These are phyloP conservation scores for Ptychadena robeensis DNA, from an alignment of 2,797 vertebrate species.

Conservation along the genomic window DNA sequence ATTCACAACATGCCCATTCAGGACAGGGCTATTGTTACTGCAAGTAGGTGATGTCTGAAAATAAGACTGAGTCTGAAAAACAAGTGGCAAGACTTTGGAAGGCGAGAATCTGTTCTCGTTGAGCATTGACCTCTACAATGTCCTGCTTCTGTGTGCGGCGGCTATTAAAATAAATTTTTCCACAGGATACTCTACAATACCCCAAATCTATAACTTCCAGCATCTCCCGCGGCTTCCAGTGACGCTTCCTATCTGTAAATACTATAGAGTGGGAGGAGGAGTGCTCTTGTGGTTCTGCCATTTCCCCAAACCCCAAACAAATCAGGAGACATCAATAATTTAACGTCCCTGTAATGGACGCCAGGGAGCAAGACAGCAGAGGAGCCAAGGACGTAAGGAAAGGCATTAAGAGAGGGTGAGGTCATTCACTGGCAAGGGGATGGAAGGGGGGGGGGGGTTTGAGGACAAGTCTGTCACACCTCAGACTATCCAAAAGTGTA, in stretches of 20 bases:
- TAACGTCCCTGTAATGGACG: slow-evolving; percentile 76
- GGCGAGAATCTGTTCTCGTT: neutral
- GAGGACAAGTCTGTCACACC: slow-evolving; percentile 10
- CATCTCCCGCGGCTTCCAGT: slow-evolving; percentile 37
- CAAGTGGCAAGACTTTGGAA: neutral
- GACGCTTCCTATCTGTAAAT: slow-evolving; percentile 57
- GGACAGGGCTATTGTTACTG: slow-evolving; percentile 41
- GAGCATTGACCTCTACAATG: slow-evolving; percentile 36
- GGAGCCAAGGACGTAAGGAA: slow-evolving; percentile 60
- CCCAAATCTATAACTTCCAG: slow-evolving; percentile 38
- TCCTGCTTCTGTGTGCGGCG: slow-evolving; percentile 37
- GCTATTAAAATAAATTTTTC: slow-evolving; percentile 47
- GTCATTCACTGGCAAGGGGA: slow-evolving; percentile 46
- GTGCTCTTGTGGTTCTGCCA: slow-evolving; percentile 70
- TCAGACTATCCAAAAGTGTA: neutral
- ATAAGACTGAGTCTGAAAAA: neutral
- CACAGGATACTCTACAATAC: slow-evolving; percentile 20
- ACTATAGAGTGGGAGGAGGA: slow-evolving; percentile 34
- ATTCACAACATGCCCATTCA: slow-evolving; percentile 37
- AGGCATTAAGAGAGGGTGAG: slow-evolving; percentile 60
- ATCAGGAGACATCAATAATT: slow-evolving; percentile 76
- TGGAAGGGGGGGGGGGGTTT: neutral
- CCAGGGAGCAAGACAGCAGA: slow-evolving; percentile 59
- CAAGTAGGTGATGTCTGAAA: slow-evolving; percentile 10
- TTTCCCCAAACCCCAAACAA: slow-evolving; percentile 76